Evolutionary conservation across 64 coral and sea anemone genomes (phyloP), one percentile per base, ranked within the genome.

Genomic region (Montipora sp.): DNA sequence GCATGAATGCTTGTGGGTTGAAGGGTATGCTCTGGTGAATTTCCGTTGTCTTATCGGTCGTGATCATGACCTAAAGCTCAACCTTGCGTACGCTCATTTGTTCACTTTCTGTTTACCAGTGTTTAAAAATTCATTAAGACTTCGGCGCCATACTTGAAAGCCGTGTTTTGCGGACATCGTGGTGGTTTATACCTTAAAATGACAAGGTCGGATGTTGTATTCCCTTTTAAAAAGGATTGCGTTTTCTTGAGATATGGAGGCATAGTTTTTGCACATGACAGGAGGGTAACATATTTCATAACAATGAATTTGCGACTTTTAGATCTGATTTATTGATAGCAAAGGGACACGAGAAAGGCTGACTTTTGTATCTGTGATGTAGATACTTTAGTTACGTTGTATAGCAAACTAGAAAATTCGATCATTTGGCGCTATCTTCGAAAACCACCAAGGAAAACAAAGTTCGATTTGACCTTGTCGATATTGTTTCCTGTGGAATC

Each of bases 21-120:
- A 8, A n/a, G 24, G 53, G 66, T 77, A 75, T 88, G 36, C 85
- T 73, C 67, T 87, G 59, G 14, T 53, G 75, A 80, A 80, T 88
- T 93, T 93, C 91, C 83, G 83, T n/a, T 88, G 53, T 73, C 91
- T 88, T 93, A 88, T 93, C 91, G 50, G 23, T 45, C 76, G 43
- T 78, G 88, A 83, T 80, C 89, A 72, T 87, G 48, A 73, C 83
- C 86, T 50, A 72, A 71, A 85, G 18, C 82, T 50, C n/a, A 45
- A 45, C 8, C 60, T 91, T 80, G 83, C 90, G 76, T 82, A 45
- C 74, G 79, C 53, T 74, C 68, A 91, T 75, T 83, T 83, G 80
- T 67, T 83, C 43, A 83, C 71, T 85, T n/a, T 57, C 53, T 85
- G 63, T 46, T 85, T 73, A 8, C 63, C 46, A 22, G 45, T 72